Percentiles rank a stretch among this genome's conserved stretches.
Conservation (phyloP, 2,797 vertebrate genomes). For the Xenops minutus region DNA sequence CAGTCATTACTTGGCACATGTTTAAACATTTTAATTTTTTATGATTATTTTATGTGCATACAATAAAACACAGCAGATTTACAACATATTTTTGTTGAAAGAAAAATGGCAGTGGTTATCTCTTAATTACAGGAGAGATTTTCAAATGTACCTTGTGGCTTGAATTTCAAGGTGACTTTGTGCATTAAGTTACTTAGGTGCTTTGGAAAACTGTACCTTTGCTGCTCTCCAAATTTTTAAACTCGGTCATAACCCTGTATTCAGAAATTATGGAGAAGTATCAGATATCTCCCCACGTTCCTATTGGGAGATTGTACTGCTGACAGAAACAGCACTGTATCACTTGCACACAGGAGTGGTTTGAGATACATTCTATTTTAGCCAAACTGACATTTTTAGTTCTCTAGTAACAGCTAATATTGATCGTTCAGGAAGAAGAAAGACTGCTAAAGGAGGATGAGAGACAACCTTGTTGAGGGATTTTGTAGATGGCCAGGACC, state of each 20-base stretch:
- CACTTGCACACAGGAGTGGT: background rate
- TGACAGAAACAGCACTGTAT: background rate
- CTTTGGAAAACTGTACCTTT: background rate
- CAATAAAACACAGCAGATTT: constrained; percentile 16
- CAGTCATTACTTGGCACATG: background rate
- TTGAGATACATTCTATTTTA: background rate
- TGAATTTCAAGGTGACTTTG: constrained; percentile 33
- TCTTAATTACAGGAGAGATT: constrained; percentile 8
- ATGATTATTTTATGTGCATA: background rate
- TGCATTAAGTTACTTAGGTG: background rate
- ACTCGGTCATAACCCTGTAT: background rate
- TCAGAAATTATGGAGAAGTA: background rate
- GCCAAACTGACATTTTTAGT: background rate
- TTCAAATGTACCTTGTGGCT: background rate
- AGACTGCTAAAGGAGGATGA: background rate
- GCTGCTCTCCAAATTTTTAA: background rate
- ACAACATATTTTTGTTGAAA: background rate
- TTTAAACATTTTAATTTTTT: constrained; percentile 13
- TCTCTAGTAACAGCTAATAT: background rate
- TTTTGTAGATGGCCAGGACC: background rate
- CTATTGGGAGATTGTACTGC: background rate
- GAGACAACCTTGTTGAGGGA: background rate
- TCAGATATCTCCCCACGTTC: background rate
- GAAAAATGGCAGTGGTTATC: constrained; percentile 17
- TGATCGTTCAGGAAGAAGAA: background rate